Percentiles rank a stretch among this genome's conserved stretches.
Evolutionary conservation across 2,888 invertebrate species (phyloP).

Genomic region (Sericinus montela): DNA sequence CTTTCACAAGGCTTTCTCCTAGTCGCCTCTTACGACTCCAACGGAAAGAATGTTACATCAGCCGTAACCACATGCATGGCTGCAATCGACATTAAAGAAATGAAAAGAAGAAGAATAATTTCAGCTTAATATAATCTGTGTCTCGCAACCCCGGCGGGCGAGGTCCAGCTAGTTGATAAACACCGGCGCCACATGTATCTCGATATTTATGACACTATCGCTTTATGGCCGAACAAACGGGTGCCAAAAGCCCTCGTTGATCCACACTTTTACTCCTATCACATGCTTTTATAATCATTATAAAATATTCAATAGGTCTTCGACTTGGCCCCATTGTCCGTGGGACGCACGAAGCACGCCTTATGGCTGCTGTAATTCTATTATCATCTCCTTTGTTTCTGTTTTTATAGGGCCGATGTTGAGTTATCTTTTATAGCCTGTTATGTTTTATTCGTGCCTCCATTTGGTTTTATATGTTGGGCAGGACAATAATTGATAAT

Average conservation of each 20-base stretch:
- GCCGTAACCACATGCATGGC: too few relatives aligned
- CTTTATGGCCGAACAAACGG: constrained; percentile 44
- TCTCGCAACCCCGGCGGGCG: constrained; percentile 24
- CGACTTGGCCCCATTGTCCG: constrained; percentile 25
- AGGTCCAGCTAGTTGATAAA: constrained; percentile 29
- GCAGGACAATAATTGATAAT: too few relatives aligned
- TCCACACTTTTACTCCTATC: constrained; percentile 65
- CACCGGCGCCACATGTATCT: constrained; percentile 60
- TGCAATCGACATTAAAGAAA: too few relatives aligned
- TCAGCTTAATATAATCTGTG: neutral
- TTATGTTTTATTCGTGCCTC: constrained; percentile 24
- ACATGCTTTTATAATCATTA: constrained; percentile 61
- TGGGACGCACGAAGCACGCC: constrained; percentile 17
- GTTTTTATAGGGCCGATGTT: constrained; percentile 21
- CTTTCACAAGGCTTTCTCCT: too few relatives aligned
- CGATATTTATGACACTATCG: constrained; percentile 40
- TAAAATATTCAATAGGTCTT: constrained; percentile 38
- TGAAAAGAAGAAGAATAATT: neutral
- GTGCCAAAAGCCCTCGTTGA: constrained; percentile 74
- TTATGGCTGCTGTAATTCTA: constrained; percentile 42
- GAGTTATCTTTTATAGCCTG: constrained; percentile 36
- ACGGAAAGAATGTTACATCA: too few relatives aligned
- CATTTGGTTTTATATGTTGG: constrained; percentile 2
- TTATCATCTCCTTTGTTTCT: constrained; percentile 64
- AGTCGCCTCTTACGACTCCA: too few relatives aligned